Conservation (phyloP, 2,113 vertebrate species). For the Sorex fumeus region DNA sequence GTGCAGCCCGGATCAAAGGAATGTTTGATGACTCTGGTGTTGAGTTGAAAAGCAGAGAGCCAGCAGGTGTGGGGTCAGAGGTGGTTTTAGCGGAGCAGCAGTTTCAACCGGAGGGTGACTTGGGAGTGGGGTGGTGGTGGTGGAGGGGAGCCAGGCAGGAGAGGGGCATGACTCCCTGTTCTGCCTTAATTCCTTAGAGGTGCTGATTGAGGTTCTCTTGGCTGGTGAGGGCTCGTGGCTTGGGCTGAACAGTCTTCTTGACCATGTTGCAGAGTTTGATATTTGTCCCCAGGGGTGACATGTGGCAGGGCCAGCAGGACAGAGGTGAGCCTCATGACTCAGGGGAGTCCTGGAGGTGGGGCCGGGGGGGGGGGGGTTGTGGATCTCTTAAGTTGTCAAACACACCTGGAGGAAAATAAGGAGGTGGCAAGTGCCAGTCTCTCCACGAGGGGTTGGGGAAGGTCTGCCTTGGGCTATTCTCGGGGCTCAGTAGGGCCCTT, state of each 20-base stretch:
- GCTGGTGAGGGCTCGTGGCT: background rate
- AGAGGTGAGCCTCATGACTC: background rate
- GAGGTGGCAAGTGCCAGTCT: background rate
- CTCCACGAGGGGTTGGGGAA: background rate
- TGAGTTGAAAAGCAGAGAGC: background rate
- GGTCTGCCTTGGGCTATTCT: background rate
- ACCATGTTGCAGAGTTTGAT: background rate
- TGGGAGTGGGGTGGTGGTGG: no score
- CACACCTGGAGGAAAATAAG: background rate
- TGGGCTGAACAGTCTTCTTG: background rate
- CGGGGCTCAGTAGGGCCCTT: background rate
- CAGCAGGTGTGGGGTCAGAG: background rate
- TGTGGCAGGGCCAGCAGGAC: background rate
- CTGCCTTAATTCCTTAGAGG: background rate
- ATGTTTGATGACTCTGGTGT: background rate
- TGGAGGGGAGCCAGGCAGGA: background rate
- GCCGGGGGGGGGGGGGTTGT: background rate
- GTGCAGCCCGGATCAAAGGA: background rate
- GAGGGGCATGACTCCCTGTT: fast-evolving
- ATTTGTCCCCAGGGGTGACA: background rate
- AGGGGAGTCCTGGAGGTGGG: background rate
- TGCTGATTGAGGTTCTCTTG: background rate
- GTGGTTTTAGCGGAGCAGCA: background rate
- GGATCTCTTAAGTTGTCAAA: background rate
- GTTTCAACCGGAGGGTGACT: background rate